Base-by-base conservation (phyloP, 2,113 vertebrate genomes). In the Pristiophorus japonicus region DNA sequence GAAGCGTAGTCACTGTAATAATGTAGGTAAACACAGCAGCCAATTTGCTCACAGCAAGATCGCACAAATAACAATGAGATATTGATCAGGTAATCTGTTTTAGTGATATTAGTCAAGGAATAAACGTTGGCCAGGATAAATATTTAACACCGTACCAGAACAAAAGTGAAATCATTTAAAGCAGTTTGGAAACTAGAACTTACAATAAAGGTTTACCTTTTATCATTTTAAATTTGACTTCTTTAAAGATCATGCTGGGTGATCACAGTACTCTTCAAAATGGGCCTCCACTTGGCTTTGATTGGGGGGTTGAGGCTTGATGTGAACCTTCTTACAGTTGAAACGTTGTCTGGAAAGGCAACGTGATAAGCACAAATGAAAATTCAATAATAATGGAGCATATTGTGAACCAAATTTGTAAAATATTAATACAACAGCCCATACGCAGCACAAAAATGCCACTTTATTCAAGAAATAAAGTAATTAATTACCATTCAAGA, bases 281-380 rank as follows among this genome's bases (percentile, higher is more conserved):
- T 38, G 22, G 59, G 34, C 16, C 59, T 92, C 88, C n/a, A 6
- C 59, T 63, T 92, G 59, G 34, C 62, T 38, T 63, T 63, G 34
- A 63, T 8, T 92, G 88, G 88, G 55, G 88, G 88, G 55, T 62
- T 92, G 88, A 92, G 88, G 88, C 1, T 63, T 92, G 34, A 92
- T 92, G 59, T 38, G 88, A 63, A 92, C 59, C 8, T 63, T 63
- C 59, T 92, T 92, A 63, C 55, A 63, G 16, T 20, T 3, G 59
- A n/a, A 63, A 92, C 34, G 34, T n/a, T n/a, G 30, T 2, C 88
- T 92, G 34, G 34, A 38, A 62, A 63, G 55, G 0, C 88, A 63
- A n/a, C 34, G 14, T 92, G n/a, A 38, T 22, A 42, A 12, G 6
- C 62, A 92, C 18, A 8, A 62, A 16, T 90, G 11, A 62, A 55